Evolutionary conservation across 2,113 vertebrate species (phyloP).

Genomic region (Gila orcuttii): DNA sequence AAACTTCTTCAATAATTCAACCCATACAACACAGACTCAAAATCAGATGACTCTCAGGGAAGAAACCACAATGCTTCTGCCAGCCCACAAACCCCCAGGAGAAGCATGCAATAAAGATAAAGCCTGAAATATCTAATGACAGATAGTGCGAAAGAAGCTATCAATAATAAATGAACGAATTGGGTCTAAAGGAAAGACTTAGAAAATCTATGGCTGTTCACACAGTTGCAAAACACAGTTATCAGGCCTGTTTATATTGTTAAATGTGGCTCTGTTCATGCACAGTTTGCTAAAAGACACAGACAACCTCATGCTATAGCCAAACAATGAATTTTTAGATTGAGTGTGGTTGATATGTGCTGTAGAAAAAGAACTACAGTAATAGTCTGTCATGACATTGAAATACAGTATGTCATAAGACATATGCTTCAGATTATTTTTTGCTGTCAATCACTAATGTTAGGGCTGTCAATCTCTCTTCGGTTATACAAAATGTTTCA

Average conservation of each 20-base stretch:
- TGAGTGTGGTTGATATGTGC: not conserved
- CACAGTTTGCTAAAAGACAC: not conserved
- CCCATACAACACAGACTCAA: not conserved
- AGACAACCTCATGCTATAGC: not conserved
- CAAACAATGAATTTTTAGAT: not conserved
- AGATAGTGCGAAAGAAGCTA: not conserved
- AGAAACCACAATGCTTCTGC: not conserved
- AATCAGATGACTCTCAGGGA: not conserved
- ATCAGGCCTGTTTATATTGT: not conserved
- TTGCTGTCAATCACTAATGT: not conserved
- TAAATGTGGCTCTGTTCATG: not conserved
- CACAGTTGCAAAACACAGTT: not conserved
- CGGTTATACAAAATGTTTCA: not conserved
- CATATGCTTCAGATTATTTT: not conserved
- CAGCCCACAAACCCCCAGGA: constrained; percentile 1
- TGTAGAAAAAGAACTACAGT: not conserved
- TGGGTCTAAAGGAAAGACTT: not conserved
- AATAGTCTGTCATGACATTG: not conserved
- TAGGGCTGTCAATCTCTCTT: not conserved
- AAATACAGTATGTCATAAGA: not conserved
- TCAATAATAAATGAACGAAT: not conserved
- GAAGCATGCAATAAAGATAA: constrained; percentile 17
- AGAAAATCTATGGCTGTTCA: not conserved
- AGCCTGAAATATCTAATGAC: not conserved
- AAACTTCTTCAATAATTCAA: constrained; percentile 11